These are phyloP conservation scores for Galerucella nymphaeae DNA, from an alignment of 2,888 invertebrate genomes.

Conservation along the genomic window DNA sequence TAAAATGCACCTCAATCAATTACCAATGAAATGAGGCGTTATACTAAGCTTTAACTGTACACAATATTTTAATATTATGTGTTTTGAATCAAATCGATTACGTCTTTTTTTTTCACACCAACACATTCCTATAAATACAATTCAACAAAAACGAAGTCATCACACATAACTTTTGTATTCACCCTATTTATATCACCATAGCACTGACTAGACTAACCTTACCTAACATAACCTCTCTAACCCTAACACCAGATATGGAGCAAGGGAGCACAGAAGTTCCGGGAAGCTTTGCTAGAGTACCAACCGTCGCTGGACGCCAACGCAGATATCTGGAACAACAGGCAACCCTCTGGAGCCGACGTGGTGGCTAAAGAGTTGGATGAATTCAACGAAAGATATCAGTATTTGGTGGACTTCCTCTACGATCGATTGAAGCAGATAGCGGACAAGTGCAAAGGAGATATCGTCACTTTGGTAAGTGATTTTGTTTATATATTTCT, in stretches of 20 bases:
- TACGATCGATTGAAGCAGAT: slow-evolving; percentile 78
- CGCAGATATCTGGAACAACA: slow-evolving; percentile 61
- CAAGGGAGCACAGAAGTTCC: slow-evolving; percentile 85
- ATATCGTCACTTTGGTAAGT: slow-evolving; percentile 82
- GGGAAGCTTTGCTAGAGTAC: slow-evolving; percentile 83
- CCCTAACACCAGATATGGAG: slow-evolving; percentile 81
- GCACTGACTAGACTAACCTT: slow-evolving; percentile 60
- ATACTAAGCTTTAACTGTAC: neutral
- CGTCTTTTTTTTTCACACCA: slow-evolving; percentile 41
- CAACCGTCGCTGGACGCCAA: slow-evolving; percentile 81
- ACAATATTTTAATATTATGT: neutral
- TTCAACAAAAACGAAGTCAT: slow-evolving; percentile 28
- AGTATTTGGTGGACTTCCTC: slow-evolving; percentile 75
- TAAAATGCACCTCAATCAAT: neutral
- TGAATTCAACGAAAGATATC: slow-evolving; percentile 82
- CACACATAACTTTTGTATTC: slow-evolving; percentile 49
- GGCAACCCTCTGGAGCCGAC: slow-evolving; percentile 72
- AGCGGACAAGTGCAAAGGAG: slow-evolving; percentile 75
- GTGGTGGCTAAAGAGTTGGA: slow-evolving; percentile 82
- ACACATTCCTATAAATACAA: slow-evolving; percentile 37
- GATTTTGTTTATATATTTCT: neutral
- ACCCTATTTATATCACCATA: slow-evolving; percentile 38
- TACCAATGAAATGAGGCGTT: neutral
- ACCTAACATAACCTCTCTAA: slow-evolving; percentile 65
- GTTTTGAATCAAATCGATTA: slow-evolving; percentile 41